Conservation (phyloP, 2,797 vertebrate species). For the Brachymystax lenok region DNA sequence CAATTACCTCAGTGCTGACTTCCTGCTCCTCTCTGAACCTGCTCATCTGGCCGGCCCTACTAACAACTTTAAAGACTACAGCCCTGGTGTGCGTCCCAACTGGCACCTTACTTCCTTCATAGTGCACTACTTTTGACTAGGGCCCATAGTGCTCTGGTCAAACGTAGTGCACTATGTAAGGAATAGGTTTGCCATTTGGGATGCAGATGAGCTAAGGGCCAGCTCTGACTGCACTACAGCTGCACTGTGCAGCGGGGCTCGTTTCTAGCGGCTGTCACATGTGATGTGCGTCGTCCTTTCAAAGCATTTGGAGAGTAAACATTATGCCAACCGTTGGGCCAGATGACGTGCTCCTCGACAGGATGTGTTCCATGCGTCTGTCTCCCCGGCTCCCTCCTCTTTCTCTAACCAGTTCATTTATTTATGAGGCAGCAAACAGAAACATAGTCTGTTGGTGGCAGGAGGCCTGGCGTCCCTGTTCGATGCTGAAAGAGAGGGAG, state of each 20-base stretch:
- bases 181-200: too few species aligned
- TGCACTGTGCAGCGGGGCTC: too few species aligned
- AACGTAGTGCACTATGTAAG: too few species aligned
- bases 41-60: background rate
- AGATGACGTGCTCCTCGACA: conserved; percentile 69
- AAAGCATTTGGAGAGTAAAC: background rate
- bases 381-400: conserved; percentile 72
- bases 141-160: background rate
- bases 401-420: conserved; percentile 75
- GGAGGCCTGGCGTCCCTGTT: background rate
- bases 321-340: conserved; percentile 49
- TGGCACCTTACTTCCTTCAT: background rate
- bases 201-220: too few species aligned
- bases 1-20: background rate
- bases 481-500: background rate
- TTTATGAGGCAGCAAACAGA: conserved; percentile 53
- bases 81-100: background rate
- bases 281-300: too few species aligned
- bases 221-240: too few species aligned
- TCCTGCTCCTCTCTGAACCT: background rate
- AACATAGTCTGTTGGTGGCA: background rate
- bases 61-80: too few species aligned
- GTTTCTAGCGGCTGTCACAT: too few species aligned
- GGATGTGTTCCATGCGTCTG: conserved; percentile 65
- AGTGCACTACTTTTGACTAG: background rate